Base-by-base conservation (phyloP, 2,888 invertebrate species). In the Eupithecia inturbata region DNA sequence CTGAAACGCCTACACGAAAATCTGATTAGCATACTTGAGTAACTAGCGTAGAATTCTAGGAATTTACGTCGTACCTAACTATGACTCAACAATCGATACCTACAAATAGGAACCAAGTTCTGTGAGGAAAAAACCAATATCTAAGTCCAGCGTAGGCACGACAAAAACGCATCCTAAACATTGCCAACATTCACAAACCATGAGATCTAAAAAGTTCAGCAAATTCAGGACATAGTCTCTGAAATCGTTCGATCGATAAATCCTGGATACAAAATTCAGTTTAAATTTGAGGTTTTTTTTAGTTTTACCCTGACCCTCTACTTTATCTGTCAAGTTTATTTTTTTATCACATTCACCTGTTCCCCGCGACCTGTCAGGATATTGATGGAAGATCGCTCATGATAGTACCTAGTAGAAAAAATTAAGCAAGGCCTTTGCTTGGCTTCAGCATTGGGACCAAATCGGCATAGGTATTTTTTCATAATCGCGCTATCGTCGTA, bases 51-150 rank as follows among this genome's bases (percentile, higher is more conserved):
- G 70, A 19, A 31, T 67, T 36, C 26, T 53, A 74, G 22, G 70
- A 70, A 63, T 63, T 62, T 66, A 73, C 45, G 70, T 45, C 28
- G 64, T n/a, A 41, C 49, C 16, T 26, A n/a, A 66, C 22, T 66
- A 70, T 73, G 60, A 73, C 67, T 70, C 73, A 70, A 28, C 63
- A 71, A 67, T 39, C 22, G 49, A 67, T 41, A n/a, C n/a, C n/a
- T n/a, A 57, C 5, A 57, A 57, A 57, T 26, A 57, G 26, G 12
- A 26, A 57, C 10, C 57, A 57, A 26, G 2, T 22, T 26, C 57
- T 22, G 53, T 53, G 9, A n/a, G n/a, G n/a, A n/a, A n/a, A 9
- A 53, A 22, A 22, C 1, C 4, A 53, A 49, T 33, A 45, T 16
- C 6, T 45, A 45, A 45, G 6, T 66, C n/a, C 39, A 39, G 19